Conservation (phyloP, 2,797 vertebrate species). For the Microctenopoma steveboyesi region DNA sequence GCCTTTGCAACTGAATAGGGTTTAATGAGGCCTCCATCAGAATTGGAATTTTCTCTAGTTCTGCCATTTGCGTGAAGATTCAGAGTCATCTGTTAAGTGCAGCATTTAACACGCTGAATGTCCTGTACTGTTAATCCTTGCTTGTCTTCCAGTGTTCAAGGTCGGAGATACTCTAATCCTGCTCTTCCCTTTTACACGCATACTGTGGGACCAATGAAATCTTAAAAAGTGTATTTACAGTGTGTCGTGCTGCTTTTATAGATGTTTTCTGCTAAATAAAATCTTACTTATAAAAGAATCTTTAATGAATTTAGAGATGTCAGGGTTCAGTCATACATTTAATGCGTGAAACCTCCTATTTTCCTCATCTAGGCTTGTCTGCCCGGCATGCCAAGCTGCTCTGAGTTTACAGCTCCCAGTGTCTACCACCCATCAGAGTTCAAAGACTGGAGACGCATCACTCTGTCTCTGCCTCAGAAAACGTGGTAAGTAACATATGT, state of each 20-base stretch:
- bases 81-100: slow-evolving; percentile 48
- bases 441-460: slow-evolving; percentile 93
- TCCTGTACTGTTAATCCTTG: slow-evolving; percentile 46
- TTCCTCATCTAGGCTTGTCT: slow-evolving; percentile 89
- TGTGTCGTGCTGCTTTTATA: slow-evolving; percentile 5
- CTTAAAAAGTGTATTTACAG: slow-evolving; percentile 3
- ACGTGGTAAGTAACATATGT: slow-evolving; percentile 88
- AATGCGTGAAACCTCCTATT: slow-evolving; percentile 7
- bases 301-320: slow-evolving; percentile 7
- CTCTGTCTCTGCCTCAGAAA: slow-evolving; percentile 93
- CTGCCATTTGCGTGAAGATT: slow-evolving; percentile 49
- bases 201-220: slow-evolving; percentile 18
- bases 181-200: slow-evolving; percentile 35
- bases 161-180: slow-evolving; percentile 56
- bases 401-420: slow-evolving; percentile 96
- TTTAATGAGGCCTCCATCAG: slow-evolving; percentile 68
- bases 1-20: slow-evolving; percentile 70
- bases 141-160: slow-evolving; percentile 56
- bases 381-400: slow-evolving; percentile 97
- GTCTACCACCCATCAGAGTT: slow-evolving; percentile 97
- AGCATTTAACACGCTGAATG: slow-evolving; percentile 52
- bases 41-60: slow-evolving; percentile 50
- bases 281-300: neutral
- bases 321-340: slow-evolving; percentile 2
- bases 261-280: slow-evolving; percentile 18